Conservation (phyloP, 2,113 vertebrate genomes). For the Hemiprocne comata region DNA sequence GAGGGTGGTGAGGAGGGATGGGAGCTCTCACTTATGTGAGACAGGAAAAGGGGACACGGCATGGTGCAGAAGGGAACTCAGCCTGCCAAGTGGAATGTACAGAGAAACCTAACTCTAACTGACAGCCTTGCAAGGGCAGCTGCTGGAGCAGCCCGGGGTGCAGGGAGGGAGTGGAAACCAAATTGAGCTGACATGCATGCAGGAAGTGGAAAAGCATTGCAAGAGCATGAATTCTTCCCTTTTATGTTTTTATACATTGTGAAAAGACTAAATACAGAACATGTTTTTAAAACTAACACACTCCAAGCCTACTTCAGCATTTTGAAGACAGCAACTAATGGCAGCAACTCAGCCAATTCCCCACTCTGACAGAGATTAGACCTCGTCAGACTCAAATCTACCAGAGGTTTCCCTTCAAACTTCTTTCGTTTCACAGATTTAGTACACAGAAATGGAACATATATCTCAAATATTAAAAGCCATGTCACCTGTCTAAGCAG, state of each 20-base stretch:
- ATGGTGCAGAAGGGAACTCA: background rate
- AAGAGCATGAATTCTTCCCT: background rate
- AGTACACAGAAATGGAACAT: background rate
- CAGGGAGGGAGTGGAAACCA: background rate
- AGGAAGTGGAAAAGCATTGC: conserved; percentile 10
- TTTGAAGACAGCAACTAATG: background rate
- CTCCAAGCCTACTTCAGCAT: background rate
- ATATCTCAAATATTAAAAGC: background rate
- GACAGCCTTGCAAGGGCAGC: background rate
- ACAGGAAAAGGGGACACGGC: background rate
- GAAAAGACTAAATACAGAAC: background rate
- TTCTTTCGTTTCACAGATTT: background rate
- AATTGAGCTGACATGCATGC: background rate
- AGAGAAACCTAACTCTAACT: conserved; percentile 4
- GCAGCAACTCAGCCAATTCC: background rate
- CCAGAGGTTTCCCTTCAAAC: background rate
- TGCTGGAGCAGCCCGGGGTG: background rate
- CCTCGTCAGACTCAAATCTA: background rate
- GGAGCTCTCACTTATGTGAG: background rate
- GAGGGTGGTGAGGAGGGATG: background rate
- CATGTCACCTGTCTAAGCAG: background rate
- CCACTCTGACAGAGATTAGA: background rate
- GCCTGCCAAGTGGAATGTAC: background rate
- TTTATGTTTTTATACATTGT: background rate
- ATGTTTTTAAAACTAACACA: background rate